Conservation (phyloP, 2,888 invertebrate species). For the Nomada fabriciana region DNA sequence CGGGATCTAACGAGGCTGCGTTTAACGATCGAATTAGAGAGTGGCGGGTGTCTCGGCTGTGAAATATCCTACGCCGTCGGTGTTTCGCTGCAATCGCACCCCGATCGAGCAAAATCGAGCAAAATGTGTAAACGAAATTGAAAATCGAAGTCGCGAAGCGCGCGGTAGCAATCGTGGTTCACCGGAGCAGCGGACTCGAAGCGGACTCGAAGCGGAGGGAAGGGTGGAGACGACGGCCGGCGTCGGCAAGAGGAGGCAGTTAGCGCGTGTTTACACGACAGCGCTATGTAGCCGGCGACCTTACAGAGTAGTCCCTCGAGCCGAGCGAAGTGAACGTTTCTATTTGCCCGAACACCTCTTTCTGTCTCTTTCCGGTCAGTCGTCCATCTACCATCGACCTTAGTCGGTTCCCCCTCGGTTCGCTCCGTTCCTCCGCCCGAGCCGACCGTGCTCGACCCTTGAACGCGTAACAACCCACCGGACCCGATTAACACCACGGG, state of each 20-base stretch:
- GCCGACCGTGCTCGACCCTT: constrained; percentile 61
- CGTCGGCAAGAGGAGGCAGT: constrained; percentile 79
- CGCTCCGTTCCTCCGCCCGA: constrained; percentile 1
- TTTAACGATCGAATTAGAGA: constrained; percentile 45
- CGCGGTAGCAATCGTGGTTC: constrained; percentile 1
- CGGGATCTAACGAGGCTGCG: constrained; percentile 36
- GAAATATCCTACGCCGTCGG: neutral
- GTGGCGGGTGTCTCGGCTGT: neutral
- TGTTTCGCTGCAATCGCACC: too few species aligned
- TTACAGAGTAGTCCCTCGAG: constrained; percentile 72
- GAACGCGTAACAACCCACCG: constrained; percentile 70
- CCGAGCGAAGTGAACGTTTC: constrained; percentile 79
- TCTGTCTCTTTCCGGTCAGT: constrained; percentile 52
- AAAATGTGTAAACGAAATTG: too few species aligned
- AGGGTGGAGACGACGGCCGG: constrained; percentile 60
- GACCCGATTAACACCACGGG: constrained; percentile 24
- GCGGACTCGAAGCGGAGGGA: constrained; percentile 5
- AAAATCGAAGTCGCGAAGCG: neutral
- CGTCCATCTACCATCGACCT: constrained; percentile 1
- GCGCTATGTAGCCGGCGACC: constrained; percentile 83
- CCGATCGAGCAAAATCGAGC: too few species aligned
- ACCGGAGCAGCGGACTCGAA: constrained; percentile 8
- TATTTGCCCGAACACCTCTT: constrained; percentile 80
- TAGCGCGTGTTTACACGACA: constrained; percentile 84
- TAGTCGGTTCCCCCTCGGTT: neutral